A percentile compares a stretch with the other conserved stretches of the same genome.
Evolutionary conservation across 2,888 invertebrate species (phyloP).

Genomic region (Phortica okadai): DNA sequence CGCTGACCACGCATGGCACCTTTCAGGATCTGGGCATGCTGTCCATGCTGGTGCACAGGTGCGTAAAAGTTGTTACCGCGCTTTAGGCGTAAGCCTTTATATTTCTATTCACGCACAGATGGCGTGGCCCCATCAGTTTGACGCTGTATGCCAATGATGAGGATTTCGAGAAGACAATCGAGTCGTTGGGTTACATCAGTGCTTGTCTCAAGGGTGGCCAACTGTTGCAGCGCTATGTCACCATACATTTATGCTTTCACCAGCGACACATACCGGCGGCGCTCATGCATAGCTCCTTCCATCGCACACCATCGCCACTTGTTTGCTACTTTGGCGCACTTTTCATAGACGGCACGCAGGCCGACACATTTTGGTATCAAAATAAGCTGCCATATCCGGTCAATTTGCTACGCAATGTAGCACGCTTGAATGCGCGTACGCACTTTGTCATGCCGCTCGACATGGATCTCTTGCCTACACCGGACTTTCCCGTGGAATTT

Average conservation of each 20-base stretch:
- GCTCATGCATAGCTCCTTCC: conserved; percentile 29
- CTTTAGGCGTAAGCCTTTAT: not conserved
- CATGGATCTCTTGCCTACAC: conserved; percentile 89
- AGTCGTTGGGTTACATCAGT: conserved; percentile 35
- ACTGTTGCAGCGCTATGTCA: conserved; percentile 76
- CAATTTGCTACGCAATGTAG: conserved; percentile 89
- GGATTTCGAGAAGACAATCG: conserved; percentile 37
- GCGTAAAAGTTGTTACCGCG: not conserved
- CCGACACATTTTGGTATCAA: conserved; percentile 63
- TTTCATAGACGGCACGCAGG: conserved; percentile 24
- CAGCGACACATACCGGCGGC: conserved; percentile 78
- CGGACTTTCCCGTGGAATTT: conserved; percentile 81
- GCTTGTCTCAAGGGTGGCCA: conserved; percentile 23
- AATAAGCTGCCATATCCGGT: conserved; percentile 84
- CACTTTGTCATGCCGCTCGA: conserved; percentile 88
- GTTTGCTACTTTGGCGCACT: not conserved
- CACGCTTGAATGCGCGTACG: conserved; percentile 85
- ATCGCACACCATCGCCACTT: not conserved
- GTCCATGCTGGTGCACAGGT: conserved; percentile 71
- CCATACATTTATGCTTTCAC: conserved; percentile 81
- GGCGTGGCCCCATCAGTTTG: conserved; percentile 50
- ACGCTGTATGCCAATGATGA: conserved; percentile 42
- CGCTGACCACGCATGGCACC: conserved; percentile 74
- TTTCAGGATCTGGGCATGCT: conserved; percentile 45
- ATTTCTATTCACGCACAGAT: conserved; percentile 34